These are phyloP conservation scores for Sipha maydis DNA, from an alignment of 2,888 invertebrate species.

Conservation along the genomic window DNA sequence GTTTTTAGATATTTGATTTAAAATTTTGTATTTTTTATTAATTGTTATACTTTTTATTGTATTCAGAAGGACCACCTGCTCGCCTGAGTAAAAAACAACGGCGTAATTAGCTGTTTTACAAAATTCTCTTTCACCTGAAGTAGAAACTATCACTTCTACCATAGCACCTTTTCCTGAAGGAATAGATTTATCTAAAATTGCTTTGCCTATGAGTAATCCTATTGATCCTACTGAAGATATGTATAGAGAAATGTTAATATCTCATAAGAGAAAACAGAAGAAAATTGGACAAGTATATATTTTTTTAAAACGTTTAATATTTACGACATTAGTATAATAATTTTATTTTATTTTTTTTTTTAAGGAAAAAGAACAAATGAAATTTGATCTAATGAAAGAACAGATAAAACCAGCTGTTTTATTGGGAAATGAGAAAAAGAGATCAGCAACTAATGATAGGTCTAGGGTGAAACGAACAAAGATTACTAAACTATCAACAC, in stretches of 20 bases:
- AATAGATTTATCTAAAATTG: constrained; percentile 68
- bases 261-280: constrained; percentile 78
- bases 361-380: constrained; percentile 42
- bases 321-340: neutral
- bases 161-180: constrained; percentile 67
- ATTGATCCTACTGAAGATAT: constrained; percentile 74
- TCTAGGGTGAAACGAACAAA: constrained; percentile 52
- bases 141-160: constrained; percentile 69
- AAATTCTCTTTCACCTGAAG: constrained; percentile 66
- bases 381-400: neutral
- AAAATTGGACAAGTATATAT: constrained; percentile 66
- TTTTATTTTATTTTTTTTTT: neutral
- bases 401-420: neutral
- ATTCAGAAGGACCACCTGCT: constrained; percentile 72
- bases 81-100: constrained; percentile 73
- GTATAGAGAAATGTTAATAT: constrained; percentile 76
- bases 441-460: constrained; percentile 29
- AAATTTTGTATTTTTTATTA: constrained; percentile 28
- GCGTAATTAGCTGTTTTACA: constrained; percentile 68
- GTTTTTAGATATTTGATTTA: neutral
- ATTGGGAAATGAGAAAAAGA: constrained; percentile 40
- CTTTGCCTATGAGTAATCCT: constrained; percentile 67
- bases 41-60: constrained; percentile 11
- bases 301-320: constrained; percentile 15
- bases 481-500: constrained; percentile 21